Conservation (phyloP, 2,888 invertebrate genomes). For the Amblyjoppa fuscipennis region DNA sequence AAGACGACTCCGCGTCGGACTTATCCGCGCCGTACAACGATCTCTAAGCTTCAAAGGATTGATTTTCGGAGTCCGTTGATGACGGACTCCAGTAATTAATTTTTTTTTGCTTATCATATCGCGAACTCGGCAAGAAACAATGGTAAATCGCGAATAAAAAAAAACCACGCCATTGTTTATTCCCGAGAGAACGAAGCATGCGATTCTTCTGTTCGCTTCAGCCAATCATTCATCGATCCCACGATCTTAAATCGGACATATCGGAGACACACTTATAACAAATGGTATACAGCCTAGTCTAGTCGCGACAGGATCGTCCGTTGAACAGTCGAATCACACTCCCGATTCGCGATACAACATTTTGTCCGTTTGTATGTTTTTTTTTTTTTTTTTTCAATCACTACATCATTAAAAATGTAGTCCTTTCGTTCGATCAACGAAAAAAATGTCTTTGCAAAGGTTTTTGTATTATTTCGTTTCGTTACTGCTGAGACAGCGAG, state of each 20-base stretch:
- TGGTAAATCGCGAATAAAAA: neutral
- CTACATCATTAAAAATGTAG: slow-evolving; percentile 16
- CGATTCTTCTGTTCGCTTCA: slow-evolving; percentile 34
- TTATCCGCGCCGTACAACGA: slow-evolving; percentile 59
- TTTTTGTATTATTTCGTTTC: slow-evolving; percentile 44
- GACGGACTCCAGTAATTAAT: slow-evolving; percentile 33
- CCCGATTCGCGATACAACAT: slow-evolving; percentile 57
- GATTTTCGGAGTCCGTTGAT: slow-evolving; percentile 22
- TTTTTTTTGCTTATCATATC: slow-evolving; percentile 27
- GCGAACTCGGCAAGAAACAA: slow-evolving; percentile 27
- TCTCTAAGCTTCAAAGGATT: slow-evolving; percentile 57
- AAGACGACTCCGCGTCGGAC: slow-evolving; percentile 28
- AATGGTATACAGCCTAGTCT: slow-evolving; percentile 56
- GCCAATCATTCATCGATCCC: slow-evolving; percentile 34
- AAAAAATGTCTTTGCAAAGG: slow-evolving; percentile 61
- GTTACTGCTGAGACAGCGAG: slow-evolving; percentile 83
- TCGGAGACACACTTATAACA: slow-evolving; percentile 60
- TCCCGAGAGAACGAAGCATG: slow-evolving; percentile 47
- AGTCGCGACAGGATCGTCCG: slow-evolving; percentile 46
- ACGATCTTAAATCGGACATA: slow-evolving; percentile 57
- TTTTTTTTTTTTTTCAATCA: slow-evolving; percentile 3
- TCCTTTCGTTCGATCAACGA: slow-evolving; percentile 37
- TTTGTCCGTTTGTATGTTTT: slow-evolving; percentile 56
- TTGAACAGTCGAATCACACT: slow-evolving; percentile 58
- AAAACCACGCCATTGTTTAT: slow-evolving; percentile 30